Base-by-base conservation (phyloP, 2,888 invertebrate species). In the Dilophus febrilis region DNA sequence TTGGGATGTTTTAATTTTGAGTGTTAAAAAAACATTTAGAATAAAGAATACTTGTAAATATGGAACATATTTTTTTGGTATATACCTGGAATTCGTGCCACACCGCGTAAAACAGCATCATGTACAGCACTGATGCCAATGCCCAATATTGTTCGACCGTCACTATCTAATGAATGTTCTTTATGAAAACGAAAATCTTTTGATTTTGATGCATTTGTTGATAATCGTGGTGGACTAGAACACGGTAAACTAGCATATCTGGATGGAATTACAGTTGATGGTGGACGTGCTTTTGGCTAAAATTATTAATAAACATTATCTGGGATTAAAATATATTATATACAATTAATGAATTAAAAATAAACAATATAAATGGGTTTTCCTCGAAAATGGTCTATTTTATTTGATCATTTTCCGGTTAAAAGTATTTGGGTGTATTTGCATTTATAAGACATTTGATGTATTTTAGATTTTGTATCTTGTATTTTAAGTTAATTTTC, bases 221-320 rank as follows among this genome's bases (percentile, higher is more conserved):
- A 29, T 45, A 44, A 45, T 42, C 38, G 52, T 47, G 45, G 54
- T 30, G 47, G 48, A 14, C 57, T 61, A 39, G 61, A 56, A 43
- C 61, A 60, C 35, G 63, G 63, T 51, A 63, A 54, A 53, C 63
- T 63, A 31, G 62, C 61, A 50, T 62, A 63, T 48, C 57, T 61
- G 38, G 59, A 56, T 49, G 56, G 59, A 47, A 51, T 52, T 41
- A 50, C 52, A 45, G 38, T 49, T 40, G 53, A 48, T 32, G 58
- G 51, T 32, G 58, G 51, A 45, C 61, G 55, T 45, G 55, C 54
- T 51, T 63, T 63, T 43, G 63, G 63, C 63, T 63, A 41, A 4
- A 48, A 45, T 38, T 34, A 35, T 32, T 42, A n/a, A n/a, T n/a
- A n/a, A n/a, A n/a, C n/a, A n/a, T n/a, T n/a, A n/a, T n/a, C n/a